phyloP scores from a whole-genome alignment of 2,888 invertebrate species.

The Metellina segmentata region DNA sequence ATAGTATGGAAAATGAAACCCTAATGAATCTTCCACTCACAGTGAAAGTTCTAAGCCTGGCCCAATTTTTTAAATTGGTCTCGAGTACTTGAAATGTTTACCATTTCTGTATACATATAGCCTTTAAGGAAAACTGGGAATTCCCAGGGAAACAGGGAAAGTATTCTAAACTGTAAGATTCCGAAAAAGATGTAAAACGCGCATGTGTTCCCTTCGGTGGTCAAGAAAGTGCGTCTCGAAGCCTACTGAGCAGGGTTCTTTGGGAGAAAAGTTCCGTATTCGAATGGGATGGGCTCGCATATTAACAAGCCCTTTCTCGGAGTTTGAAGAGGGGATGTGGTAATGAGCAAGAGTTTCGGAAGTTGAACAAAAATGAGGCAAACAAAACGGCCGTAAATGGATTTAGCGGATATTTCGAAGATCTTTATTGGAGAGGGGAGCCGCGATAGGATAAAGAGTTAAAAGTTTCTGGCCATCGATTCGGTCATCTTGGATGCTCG shows the following conservation, averaged over 20 bases:
- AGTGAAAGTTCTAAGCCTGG: too few relatives aligned
- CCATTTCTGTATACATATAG: too few relatives aligned
- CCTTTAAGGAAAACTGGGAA: too few relatives aligned
- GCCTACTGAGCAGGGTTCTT: too few relatives aligned
- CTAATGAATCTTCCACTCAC: too few relatives aligned
- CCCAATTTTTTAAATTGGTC: too few relatives aligned
- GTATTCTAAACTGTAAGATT: too few relatives aligned
- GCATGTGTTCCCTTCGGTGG: background rate
- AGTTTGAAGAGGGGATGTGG: background rate
- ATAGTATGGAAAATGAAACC: too few relatives aligned
- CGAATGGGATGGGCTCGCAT: too few relatives aligned
- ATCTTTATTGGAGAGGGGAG: background rate
- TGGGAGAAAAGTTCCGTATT: too few relatives aligned
- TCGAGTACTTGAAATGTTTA: too few relatives aligned
- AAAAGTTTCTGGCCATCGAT: slow-evolving; percentile 35
- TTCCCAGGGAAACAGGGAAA: too few relatives aligned
- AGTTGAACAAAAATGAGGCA: background rate
- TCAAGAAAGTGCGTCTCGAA: background rate
- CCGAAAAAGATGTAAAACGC: background rate
- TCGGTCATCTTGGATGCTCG: slow-evolving; percentile 37
- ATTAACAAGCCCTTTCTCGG: background rate
- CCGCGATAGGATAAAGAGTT: slow-evolving; percentile 35
- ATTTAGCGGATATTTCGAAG: background rate
- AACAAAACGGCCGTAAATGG: background rate
- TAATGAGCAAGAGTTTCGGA: slow-evolving; percentile 19